Percentiles rank a stretch among this genome's conserved stretches.
Conservation (phyloP, 2,888 invertebrate genomes). For the Drosophila nigritarsus region DNA sequence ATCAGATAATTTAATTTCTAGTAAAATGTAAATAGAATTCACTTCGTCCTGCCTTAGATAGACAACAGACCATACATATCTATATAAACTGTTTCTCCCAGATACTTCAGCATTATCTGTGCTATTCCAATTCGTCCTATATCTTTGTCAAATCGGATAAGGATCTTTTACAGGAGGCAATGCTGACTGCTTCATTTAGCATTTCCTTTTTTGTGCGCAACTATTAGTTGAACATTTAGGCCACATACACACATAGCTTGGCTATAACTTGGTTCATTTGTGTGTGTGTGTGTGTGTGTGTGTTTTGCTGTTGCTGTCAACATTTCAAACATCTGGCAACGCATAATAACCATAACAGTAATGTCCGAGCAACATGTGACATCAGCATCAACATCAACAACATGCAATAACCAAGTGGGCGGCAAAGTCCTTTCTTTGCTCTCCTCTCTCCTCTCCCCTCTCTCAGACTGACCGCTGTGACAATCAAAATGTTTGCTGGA, state of each 20-base stretch:
- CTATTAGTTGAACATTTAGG: slow-evolving; percentile 2
- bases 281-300: neutral
- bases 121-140: neutral
- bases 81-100: neutral
- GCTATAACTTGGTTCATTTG: neutral
- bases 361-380: slow-evolving; percentile 72
- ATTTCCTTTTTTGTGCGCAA: neutral
- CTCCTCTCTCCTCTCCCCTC: neutral
- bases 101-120: neutral
- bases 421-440: slow-evolving; percentile 8
- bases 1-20: too few relatives aligned
- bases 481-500: slow-evolving; percentile 35
- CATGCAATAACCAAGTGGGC: slow-evolving; percentile 38
- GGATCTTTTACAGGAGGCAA: neutral
- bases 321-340: slow-evolving; percentile 43
- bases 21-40: too few relatives aligned
- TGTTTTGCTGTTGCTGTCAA: neutral
- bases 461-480: slow-evolving; percentile 31
- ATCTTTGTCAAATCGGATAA: neutral
- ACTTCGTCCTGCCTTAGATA: too few relatives aligned
- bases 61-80: too few relatives aligned
- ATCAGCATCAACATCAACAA: slow-evolving; percentile 39
- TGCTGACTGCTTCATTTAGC: neutral
- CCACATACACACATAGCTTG: neutral
- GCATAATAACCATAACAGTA: slow-evolving; percentile 58